Evolutionary conservation across 1,140 invertebrate genomes (phyloP).

Genomic region (Scylla paramamosain): DNA sequence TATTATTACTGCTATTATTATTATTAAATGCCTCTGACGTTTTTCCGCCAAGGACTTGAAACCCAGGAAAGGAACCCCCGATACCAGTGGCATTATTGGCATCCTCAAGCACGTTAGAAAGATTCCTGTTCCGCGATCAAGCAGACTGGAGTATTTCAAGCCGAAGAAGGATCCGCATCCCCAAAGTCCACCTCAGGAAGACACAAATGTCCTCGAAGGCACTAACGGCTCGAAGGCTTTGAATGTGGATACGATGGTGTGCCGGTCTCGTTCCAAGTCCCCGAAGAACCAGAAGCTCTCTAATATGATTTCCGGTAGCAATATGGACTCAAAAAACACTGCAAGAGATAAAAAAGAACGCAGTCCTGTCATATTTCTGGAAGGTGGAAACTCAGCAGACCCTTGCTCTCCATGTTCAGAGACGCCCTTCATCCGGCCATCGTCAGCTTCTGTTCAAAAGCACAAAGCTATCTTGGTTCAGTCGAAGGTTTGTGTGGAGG

Average conservation of each 20-base stretch:
- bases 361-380: slow-evolving; percentile 9
- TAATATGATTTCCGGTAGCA: slow-evolving; percentile 68
- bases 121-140: neutral
- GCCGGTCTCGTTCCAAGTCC: slow-evolving; percentile 24
- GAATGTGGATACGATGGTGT: neutral
- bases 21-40: no score
- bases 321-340: slow-evolving; percentile 27
- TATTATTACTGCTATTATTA: no score
- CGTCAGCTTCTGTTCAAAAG: neutral
- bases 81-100: neutral
- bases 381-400: slow-evolving; percentile 24
- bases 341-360: slow-evolving; percentile 29
- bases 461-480: no score
- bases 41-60: neutral
- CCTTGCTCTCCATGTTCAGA: slow-evolving; percentile 62
- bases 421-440: slow-evolving; percentile 61
- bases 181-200: neutral
- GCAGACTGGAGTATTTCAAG: neutral
- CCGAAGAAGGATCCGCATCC: neutral
- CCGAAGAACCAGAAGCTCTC: slow-evolving; percentile 54
- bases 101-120: neutral
- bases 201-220: neutral
- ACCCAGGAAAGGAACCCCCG: neutral
- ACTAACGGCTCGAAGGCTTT: neutral
- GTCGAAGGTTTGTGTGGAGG: neutral